These are phyloP conservation scores for Dryas iulia DNA, from an alignment of 1,140 invertebrate genomes.

Conservation along the genomic window DNA sequence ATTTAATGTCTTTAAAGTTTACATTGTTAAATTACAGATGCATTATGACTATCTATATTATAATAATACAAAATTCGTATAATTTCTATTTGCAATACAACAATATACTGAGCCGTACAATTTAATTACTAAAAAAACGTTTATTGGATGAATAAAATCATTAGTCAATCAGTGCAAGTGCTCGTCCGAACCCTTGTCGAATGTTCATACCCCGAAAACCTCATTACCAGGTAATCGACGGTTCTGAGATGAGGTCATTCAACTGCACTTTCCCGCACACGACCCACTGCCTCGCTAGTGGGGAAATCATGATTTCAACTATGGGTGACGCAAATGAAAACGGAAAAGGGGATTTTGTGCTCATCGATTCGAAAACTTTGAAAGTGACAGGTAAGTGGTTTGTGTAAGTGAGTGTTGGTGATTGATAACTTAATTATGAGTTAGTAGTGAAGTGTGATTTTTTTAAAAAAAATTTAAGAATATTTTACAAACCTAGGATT, in stretches of 20 bases:
- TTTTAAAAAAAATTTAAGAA: no score
- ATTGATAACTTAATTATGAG: neutral
- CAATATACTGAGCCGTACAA: no score
- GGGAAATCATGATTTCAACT: slow-evolving; percentile 96
- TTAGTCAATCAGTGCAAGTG: neutral
- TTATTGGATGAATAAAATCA: no score
- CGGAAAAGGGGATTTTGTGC: slow-evolving; percentile 92
- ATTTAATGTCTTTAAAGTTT: no score
- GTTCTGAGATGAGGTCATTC: slow-evolving; percentile 86
- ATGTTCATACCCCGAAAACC: slow-evolving; percentile 50
- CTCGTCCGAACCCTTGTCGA: slow-evolving; percentile 19
- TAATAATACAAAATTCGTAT: no score
- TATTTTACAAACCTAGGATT: no score
- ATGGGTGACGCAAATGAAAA: slow-evolving; percentile 92
- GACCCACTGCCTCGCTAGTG: slow-evolving; percentile 93
- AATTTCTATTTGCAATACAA: no score
- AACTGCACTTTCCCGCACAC: slow-evolving; percentile 94
- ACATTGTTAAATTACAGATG: no score
- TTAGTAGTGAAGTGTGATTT: no score
- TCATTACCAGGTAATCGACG: slow-evolving; percentile 84
- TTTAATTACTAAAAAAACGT: no score
- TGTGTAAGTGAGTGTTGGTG: neutral
- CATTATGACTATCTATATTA: no score
- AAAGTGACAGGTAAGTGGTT: slow-evolving; percentile 83
- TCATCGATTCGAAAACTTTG: slow-evolving; percentile 92